Conservation (phyloP, 2,888 invertebrate species). For the Folsomia manolachei region DNA sequence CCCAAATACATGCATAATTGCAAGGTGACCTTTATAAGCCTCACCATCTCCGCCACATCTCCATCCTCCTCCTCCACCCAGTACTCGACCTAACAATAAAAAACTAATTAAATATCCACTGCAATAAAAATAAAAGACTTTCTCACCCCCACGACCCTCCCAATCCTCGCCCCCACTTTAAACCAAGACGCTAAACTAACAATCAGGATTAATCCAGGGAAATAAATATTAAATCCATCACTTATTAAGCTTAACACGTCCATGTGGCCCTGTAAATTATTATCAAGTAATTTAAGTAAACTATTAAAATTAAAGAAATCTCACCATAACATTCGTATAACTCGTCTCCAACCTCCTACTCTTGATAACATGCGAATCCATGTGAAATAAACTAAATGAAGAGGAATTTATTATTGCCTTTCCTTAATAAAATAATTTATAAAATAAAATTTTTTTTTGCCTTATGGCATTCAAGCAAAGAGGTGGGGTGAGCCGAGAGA, state of each 20-base stretch:
- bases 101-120: too few relatives aligned
- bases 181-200: constrained; percentile 93
- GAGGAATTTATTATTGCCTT: too few relatives aligned
- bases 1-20: too few relatives aligned
- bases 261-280: too few relatives aligned
- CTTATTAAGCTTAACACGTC: constrained; percentile 95
- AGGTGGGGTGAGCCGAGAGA: constrained; percentile 94
- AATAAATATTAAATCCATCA: constrained; percentile 98
- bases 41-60: constrained; percentile 78
- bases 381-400: constrained; percentile 91
- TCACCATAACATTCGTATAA: constrained; percentile 97
- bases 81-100: too few relatives aligned
- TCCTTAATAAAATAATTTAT: too few relatives aligned
- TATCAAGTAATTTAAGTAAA: too few relatives aligned
- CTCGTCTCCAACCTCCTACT: constrained; percentile 75
- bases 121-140: too few relatives aligned
- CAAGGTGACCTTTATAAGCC: constrained; percentile 90
- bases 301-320: too few relatives aligned
- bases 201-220: constrained; percentile 92
- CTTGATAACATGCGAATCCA: constrained; percentile 92
- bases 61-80: constrained; percentile 85
- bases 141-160: constrained; percentile 90
- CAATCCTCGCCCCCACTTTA: constrained; percentile 82
- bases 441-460: too few relatives aligned
- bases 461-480: constrained; percentile 98